Evolutionary conservation across 2,888 invertebrate genomes (phyloP), one percentile per base, ranked within the genome.

Genomic region (Meteorus cinctellus): DNA sequence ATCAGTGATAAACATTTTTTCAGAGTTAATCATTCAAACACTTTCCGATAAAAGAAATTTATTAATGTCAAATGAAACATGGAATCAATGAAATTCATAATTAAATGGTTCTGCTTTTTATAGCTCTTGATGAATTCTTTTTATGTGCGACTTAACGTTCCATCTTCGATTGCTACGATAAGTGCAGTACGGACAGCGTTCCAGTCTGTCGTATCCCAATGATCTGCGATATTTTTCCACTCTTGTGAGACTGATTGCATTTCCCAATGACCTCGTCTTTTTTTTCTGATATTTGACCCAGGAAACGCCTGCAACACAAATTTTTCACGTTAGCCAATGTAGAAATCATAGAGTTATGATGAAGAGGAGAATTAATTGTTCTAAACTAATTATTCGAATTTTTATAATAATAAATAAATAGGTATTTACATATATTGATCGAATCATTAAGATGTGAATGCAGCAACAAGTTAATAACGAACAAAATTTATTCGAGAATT

Each of bases 141-240:
- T 84, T 4, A 84, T 81, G 74, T 87, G 86, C 1, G 83, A 78
- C 62, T 85, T 85, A 8, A 87, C 80, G 45, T 85, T 86, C 83
- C 84, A 84, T 60, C 82, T 84, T 45, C 85, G 78, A 74, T 86
- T 85, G 16, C 83, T 84, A 0, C 80, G 79, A 73, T 86, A 86
- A 16, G 82, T 81, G 74, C 89, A 89, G 36, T 88, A 85, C 0
- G 86, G 84, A 74, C 90, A 90, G 24, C 84, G 82, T 68, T 86
- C 83, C 59, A 81, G 79, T 67, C 86, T 87, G 6, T 78, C 82
- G 8, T 55, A 55, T 55, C 55, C 55, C 19, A 55, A 55, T 55
- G 55, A 55, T 31, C 31, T 34, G 16, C 12, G 19, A 41, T 65
- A 31, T 41, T 65, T 36, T 24, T 24, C 19, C 65, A 36, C 36